phyloP scores from a whole-genome alignment of 2,888 invertebrate genomes.

The Julus scanicus region DNA sequence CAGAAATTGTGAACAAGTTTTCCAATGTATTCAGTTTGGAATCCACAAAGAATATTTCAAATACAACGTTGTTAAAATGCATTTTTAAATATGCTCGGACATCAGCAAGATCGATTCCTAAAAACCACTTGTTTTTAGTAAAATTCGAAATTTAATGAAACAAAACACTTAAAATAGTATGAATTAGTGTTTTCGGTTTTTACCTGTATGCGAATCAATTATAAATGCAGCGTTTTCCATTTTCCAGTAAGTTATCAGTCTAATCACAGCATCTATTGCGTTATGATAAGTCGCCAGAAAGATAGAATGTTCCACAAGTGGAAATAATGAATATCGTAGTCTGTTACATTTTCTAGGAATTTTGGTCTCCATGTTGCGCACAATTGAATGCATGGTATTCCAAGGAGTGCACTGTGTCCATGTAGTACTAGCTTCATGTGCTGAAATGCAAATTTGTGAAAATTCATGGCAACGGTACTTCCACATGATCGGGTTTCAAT shows the following conservation, averaged over 20 bases:
- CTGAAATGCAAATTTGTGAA: too few species aligned
- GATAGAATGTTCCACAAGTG: background rate
- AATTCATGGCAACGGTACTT: too few species aligned
- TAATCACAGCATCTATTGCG: background rate
- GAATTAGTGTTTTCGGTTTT: too few species aligned
- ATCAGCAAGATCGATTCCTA: background rate
- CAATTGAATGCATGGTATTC: too few species aligned
- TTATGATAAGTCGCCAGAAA: background rate
- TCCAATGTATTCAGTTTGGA: background rate
- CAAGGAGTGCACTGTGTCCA: too few species aligned
- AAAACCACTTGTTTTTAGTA: background rate
- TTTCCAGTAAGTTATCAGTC: background rate
- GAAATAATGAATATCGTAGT: background rate
- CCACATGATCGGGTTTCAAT: too few species aligned
- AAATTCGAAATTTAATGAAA: background rate
- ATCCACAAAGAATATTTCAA: background rate
- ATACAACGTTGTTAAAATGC: background rate
- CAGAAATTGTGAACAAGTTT: background rate
- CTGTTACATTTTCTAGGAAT: background rate
- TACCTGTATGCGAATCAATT: background rate
- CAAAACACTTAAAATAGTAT: too few species aligned
- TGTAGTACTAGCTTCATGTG: too few species aligned
- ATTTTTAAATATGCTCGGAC: background rate
- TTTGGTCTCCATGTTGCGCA: too few species aligned
- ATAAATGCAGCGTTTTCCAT: background rate